These are phyloP conservation scores for Cyphomyrus plagiostoma DNA, from an alignment of 2,113 vertebrate genomes.

Conservation along the genomic window DNA sequence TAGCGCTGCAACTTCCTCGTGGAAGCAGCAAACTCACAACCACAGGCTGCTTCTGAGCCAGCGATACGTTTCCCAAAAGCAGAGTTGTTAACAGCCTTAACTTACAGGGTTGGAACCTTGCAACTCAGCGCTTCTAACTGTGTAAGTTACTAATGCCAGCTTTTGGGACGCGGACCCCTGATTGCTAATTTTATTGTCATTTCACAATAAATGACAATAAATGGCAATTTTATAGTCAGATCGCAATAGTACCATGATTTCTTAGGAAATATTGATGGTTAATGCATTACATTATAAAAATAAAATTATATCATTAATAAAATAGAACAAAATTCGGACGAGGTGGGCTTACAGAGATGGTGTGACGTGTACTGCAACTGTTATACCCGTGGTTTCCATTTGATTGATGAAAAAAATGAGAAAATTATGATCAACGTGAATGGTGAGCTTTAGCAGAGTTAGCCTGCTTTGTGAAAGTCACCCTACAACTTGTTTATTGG, in stretches of 20 bases:
- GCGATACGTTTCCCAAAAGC: not conserved
- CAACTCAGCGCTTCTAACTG: not conserved
- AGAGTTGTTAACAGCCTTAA: not conserved
- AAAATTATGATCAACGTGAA: not conserved
- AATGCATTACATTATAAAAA: not conserved
- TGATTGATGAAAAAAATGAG: not conserved
- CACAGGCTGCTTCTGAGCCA: not conserved
- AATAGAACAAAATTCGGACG: not conserved
- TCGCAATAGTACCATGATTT: not conserved
- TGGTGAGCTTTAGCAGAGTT: not conserved
- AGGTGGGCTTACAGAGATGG: not conserved
- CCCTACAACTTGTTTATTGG: not conserved
- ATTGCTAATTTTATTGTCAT: not conserved
- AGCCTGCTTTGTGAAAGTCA: not conserved
- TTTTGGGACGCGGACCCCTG: not conserved
- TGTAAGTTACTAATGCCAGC: not conserved
- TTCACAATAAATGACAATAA: too few species aligned
- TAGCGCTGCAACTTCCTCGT: not conserved
- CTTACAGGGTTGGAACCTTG: not conserved
- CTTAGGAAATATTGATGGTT: not conserved
- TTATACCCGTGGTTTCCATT: not conserved
- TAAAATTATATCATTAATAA: not conserved
- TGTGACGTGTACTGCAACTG: not conserved
- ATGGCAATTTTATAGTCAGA: too few species aligned
- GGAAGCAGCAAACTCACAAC: not conserved